Evolutionary conservation across 2,888 invertebrate genomes (phyloP), one percentile per base, ranked within the genome.

Genomic region (Caenorhabditis plicata): DNA sequence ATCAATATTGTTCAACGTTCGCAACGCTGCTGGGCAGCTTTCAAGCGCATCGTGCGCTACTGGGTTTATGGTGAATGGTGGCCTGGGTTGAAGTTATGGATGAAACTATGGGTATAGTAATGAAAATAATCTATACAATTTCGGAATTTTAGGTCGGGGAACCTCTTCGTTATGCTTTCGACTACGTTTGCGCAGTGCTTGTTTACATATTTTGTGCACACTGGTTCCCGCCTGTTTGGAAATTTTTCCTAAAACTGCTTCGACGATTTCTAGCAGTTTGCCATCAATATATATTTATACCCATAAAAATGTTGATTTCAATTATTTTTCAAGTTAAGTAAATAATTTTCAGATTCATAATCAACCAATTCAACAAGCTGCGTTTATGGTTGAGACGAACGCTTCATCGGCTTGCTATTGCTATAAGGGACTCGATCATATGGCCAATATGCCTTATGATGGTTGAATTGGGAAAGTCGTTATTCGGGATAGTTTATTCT

Each of bases 1-100:
- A 44, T 51, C 36, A 45, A 13, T 47, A 35, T 64, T 22, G 35
- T 63, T 17, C 57, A 63, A 41, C 35, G 55, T 15, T 32, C 39
- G 13, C 31, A 54, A 50, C 20, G 50, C 15, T 22, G 26, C 3
- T 19, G 27, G 5, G 7, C 31, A 23, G 20, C 47, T 3, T 41
- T 48, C 13, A 51, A 40, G 15, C 19, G 15, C 17, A 55, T 54
- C 20, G 35, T 74, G 9, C 44, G 64, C 17, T 78, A 78, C 49
- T 76, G 75, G 71, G 51, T 78, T 48, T 74, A 65, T 62, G 77
- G 75, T 15, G 69, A 75, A 45, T 78, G 77, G 77, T 74, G 71
- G 71, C 69, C 71, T 19, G 64, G 61, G 20, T 47, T 78, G 25
- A 68, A 66, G 27, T 57, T 56, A 19, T 68, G 68, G 68, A 51